phyloP scores from a whole-genome alignment of 1,140 invertebrate species.

The silkworm (Bombyx mori) region DNA sequence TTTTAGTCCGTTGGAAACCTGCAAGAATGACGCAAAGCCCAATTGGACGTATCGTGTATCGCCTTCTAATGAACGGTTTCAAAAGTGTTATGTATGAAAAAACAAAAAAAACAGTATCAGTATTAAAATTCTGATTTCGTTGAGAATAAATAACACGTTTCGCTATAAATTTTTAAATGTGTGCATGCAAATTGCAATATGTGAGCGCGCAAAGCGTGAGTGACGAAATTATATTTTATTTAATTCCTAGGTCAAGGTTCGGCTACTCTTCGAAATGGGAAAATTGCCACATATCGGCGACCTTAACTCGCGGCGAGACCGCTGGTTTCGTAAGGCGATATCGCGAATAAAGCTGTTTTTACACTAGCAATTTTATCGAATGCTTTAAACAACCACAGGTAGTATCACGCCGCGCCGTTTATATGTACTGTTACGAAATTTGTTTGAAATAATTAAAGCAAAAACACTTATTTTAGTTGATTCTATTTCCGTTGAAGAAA shows the following conservation, averaged over 20 bases:
- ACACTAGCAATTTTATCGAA: constrained; percentile 7
- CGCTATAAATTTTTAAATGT: neutral
- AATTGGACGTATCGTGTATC: too few relatives aligned
- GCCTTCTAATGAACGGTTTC: too few relatives aligned
- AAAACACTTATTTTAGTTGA: too few relatives aligned
- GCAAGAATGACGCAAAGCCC: too few relatives aligned
- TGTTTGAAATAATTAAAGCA: too few relatives aligned
- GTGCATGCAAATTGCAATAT: constrained; percentile 31
- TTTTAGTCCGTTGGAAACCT: too few relatives aligned
- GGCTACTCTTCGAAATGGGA: constrained; percentile 67
- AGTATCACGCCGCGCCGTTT: too few relatives aligned
- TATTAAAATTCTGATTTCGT: neutral
- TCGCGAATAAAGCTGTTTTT: constrained; percentile 19
- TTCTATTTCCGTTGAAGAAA: neutral
- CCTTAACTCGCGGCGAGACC: constrained; percentile 55
- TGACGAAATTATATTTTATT: constrained; percentile 52
- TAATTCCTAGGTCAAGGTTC: constrained; percentile 68
- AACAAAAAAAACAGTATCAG: neutral
- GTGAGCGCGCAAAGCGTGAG: constrained; percentile 24
- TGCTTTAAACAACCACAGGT: neutral
- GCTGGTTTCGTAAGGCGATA: constrained; percentile 45
- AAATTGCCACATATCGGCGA: constrained; percentile 64
- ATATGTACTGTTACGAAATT: too few relatives aligned
- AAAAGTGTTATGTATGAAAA: neutral
- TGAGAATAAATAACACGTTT: too few relatives aligned